Percentiles rank a stretch among this genome's conserved stretches.
phyloP scores from a whole-genome alignment of 2,888 invertebrate species.

The Hirtodrosophila confusa region DNA sequence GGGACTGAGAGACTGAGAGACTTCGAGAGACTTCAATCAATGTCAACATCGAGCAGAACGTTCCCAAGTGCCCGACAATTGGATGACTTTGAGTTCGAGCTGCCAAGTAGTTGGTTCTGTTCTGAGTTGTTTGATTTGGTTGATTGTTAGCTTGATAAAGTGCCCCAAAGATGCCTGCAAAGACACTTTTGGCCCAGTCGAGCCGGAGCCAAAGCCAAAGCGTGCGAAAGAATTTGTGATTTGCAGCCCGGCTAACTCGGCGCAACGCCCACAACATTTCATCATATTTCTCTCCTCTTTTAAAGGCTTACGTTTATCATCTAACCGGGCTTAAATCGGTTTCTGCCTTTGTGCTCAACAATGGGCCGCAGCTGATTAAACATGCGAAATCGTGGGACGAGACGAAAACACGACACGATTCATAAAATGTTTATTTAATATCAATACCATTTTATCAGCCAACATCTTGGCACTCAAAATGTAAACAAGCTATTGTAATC shows the following conservation, averaged over 20 bases:
- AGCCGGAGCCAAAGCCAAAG: slow-evolving; percentile 3
- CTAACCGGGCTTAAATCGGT: slow-evolving; percentile 20
- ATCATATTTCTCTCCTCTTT: slow-evolving; percentile 1
- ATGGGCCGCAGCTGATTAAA: slow-evolving; percentile 74
- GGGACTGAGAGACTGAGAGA: too few species aligned
- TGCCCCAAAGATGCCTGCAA: slow-evolving; percentile 21
- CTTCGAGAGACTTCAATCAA: slow-evolving; percentile 65
- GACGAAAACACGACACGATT: slow-evolving; percentile 43
- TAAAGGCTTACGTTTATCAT: slow-evolving; percentile 33
- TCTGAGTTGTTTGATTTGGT: slow-evolving; percentile 31
- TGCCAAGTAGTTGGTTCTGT: slow-evolving; percentile 41
- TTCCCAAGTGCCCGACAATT: slow-evolving; percentile 63
- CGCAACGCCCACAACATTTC: slow-evolving; percentile 58
- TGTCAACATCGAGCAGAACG: slow-evolving; percentile 36
- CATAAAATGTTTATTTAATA: slow-evolving; percentile 58
- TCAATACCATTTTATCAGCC: slow-evolving; percentile 70
- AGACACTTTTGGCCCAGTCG: slow-evolving; percentile 14
- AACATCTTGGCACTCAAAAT: slow-evolving; percentile 31
- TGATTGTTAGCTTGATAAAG: slow-evolving; percentile 64
- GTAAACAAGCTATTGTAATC: slow-evolving; percentile 49
- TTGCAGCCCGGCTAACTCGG: slow-evolving; percentile 9
- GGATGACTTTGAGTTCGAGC: slow-evolving; percentile 65
- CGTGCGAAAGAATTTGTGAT: slow-evolving; percentile 65
- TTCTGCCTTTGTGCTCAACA: slow-evolving; percentile 52
- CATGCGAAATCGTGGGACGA: slow-evolving; percentile 74